Evolutionary conservation across 2,888 invertebrate species (phyloP).

Genomic region (Pristionchus entomophagus): DNA sequence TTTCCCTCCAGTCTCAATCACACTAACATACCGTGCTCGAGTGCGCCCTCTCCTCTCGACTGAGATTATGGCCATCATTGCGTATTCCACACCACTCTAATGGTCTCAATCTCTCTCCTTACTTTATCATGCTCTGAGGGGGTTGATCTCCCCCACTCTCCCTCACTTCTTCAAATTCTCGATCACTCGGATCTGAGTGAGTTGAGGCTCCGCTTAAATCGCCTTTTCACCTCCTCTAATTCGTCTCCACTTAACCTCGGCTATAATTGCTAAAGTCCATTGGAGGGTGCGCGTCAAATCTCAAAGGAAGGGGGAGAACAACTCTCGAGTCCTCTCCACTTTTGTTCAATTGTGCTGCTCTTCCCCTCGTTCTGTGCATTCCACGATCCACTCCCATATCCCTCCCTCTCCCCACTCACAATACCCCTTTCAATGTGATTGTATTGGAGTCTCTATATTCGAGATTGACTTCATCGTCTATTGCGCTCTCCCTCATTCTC

Average conservation of each 20-base stretch:
- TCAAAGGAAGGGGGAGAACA: constrained; percentile 42
- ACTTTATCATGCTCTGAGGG: constrained; percentile 5
- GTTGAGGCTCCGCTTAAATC: neutral
- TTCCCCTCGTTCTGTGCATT: neutral
- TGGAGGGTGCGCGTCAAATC: constrained; percentile 36
- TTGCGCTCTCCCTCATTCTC: constrained; percentile 25
- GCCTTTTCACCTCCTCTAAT: constrained; percentile 27
- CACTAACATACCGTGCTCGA: constrained; percentile 46
- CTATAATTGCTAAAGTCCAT: constrained; percentile 41
- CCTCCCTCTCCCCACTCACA: neutral
- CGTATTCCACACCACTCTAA: constrained; percentile 31
- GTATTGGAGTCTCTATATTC: constrained; percentile 42
- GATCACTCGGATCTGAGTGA: constrained; percentile 2
- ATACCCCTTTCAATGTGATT: constrained; percentile 38
- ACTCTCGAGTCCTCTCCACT: constrained; percentile 1
- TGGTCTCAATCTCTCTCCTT: constrained; percentile 1
- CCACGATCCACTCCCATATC: neutral
- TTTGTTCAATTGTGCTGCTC: neutral
- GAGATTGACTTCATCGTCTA: constrained; percentile 29
- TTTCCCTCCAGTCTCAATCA: constrained; percentile 28
- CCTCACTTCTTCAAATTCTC: neutral
- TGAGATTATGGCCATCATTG: constrained; percentile 19
- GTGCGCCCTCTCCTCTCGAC: constrained; percentile 15
- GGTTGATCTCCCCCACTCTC: neutral
- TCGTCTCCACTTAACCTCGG: constrained; percentile 43